Evolutionary conservation across 2,113 vertebrate species (phyloP).

Genomic region (Clarias macrocephalus): DNA sequence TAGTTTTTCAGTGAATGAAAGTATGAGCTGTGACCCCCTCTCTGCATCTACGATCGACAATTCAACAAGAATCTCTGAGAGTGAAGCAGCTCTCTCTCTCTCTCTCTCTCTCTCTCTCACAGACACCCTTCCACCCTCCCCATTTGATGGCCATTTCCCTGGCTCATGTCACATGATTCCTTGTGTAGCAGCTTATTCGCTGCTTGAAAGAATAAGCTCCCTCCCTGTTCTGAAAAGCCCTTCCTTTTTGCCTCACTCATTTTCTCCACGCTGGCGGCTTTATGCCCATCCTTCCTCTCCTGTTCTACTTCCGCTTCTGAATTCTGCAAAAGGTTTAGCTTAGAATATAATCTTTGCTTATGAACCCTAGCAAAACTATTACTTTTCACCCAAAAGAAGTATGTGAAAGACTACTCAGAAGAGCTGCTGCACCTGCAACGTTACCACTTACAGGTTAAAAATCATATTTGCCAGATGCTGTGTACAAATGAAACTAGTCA

Average conservation of each 20-base stretch:
- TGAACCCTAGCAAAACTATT: not conserved
- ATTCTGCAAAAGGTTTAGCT: not conserved
- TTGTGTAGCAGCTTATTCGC: slow-evolving; percentile 64
- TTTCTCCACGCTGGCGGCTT: slow-evolving; percentile 56
- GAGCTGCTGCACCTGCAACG: not conserved
- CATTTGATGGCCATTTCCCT: slow-evolving; percentile 59
- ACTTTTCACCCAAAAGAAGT: not conserved
- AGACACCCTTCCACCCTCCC: slow-evolving; percentile 66
- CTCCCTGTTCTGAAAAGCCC: slow-evolving; percentile 62
- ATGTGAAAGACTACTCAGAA: not conserved
- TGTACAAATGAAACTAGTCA: not conserved
- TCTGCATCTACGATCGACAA: slow-evolving; percentile 61
- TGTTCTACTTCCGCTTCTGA: slow-evolving; percentile 36
- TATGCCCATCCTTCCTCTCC: slow-evolving; percentile 38
- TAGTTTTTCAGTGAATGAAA: not conserved
- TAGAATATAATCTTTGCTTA: slow-evolving; percentile 23
- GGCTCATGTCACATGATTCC: slow-evolving; percentile 60
- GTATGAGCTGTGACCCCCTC: slow-evolving; percentile 28
- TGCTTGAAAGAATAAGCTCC: slow-evolving; percentile 49
- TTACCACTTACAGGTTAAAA: not conserved
- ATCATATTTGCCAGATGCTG: not conserved
- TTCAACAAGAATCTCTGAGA: slow-evolving; percentile 67
- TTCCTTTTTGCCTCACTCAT: slow-evolving; percentile 59
- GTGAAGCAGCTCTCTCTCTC: slow-evolving; percentile 63
- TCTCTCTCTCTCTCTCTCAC: slow-evolving; percentile 57